phyloP scores from a whole-genome alignment of 1,140 invertebrate genomes.

The Drosophila lini region DNA sequence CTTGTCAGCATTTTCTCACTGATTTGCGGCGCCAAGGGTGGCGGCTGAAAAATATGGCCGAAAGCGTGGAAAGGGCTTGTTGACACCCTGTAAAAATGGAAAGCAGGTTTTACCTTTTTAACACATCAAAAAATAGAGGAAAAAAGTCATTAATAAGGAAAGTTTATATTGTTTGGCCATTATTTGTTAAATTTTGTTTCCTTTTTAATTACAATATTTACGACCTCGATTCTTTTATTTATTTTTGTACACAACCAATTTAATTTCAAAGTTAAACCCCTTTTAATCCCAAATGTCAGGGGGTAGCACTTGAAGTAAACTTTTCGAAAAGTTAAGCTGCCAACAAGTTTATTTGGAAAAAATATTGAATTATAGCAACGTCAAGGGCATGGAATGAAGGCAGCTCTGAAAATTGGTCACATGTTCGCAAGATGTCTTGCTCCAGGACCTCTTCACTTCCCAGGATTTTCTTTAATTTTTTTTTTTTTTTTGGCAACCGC shows the following conservation, averaged over 20 bases:
- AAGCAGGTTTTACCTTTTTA: not conserved
- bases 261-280: not conserved
- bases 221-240: not conserved
- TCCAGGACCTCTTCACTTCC: slow-evolving; percentile 25
- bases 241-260: not conserved
- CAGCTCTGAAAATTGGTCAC: slow-evolving; percentile 71
- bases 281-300: slow-evolving; percentile 1
- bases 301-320: slow-evolving; percentile 46
- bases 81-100: slow-evolving; percentile 25
- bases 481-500: slow-evolving; percentile 43
- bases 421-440: slow-evolving; percentile 71
- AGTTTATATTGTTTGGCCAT: not conserved
- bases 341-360: slow-evolving; percentile 81
- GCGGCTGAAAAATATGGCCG: slow-evolving; percentile 66
- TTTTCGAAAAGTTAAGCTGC: slow-evolving; percentile 81
- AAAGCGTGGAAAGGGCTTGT: slow-evolving; percentile 11
- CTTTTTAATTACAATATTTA: not conserved
- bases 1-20: slow-evolving; percentile 81
- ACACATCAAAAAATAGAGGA: not conserved
- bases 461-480: not conserved
- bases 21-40: slow-evolving; percentile 66
- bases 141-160: not conserved
- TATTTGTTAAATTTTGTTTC: no score
- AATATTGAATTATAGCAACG: slow-evolving; percentile 82
- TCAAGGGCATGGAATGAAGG: slow-evolving; percentile 60